Conservation (phyloP, 2,888 invertebrate genomes). For the Melanargia galathea region DNA sequence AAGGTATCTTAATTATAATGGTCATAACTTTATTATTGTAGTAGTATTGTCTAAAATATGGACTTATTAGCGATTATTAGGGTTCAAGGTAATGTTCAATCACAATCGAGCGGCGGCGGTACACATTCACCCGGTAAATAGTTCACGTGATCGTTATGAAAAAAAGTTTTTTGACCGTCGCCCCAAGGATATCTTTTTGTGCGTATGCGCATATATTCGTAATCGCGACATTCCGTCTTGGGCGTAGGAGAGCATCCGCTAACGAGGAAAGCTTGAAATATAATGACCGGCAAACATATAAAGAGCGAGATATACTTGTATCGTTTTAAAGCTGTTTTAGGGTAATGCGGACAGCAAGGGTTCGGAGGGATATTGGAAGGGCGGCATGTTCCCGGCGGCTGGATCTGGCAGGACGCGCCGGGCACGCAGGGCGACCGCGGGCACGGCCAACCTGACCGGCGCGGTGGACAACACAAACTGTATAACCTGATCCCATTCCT, state of each 20-base stretch:
- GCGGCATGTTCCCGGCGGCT: slow-evolving; percentile 53
- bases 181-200: slow-evolving; percentile 96
- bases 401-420: slow-evolving; percentile 51
- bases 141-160: slow-evolving; percentile 91
- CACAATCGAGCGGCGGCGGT: slow-evolving; percentile 60
- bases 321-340: slow-evolving; percentile 58
- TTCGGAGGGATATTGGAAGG: slow-evolving; percentile 51
- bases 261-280: slow-evolving; percentile 51
- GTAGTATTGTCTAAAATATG: neutral
- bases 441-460: slow-evolving; percentile 49
- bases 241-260: slow-evolving; percentile 45
- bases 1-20: neutral
- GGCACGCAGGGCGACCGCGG: slow-evolving; percentile 51
- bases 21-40: neutral
- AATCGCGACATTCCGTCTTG: slow-evolving; percentile 72
- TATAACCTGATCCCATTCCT: slow-evolving; percentile 44
- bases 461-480: slow-evolving; percentile 56
- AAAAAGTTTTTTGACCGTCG: slow-evolving; percentile 89
- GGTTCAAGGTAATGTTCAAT: slow-evolving; percentile 42
- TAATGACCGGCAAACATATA: slow-evolving; percentile 60
- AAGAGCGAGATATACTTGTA: slow-evolving; percentile 59
- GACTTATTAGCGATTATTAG: neutral
- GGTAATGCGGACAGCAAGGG: slow-evolving; percentile 58
- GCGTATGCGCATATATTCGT: slow-evolving; percentile 89
- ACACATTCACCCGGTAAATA: slow-evolving; percentile 67